Percentiles rank a stretch among this genome's conserved stretches.
Conservation (phyloP, 2,113 vertebrate genomes). For the Melanocharis versteri region DNA sequence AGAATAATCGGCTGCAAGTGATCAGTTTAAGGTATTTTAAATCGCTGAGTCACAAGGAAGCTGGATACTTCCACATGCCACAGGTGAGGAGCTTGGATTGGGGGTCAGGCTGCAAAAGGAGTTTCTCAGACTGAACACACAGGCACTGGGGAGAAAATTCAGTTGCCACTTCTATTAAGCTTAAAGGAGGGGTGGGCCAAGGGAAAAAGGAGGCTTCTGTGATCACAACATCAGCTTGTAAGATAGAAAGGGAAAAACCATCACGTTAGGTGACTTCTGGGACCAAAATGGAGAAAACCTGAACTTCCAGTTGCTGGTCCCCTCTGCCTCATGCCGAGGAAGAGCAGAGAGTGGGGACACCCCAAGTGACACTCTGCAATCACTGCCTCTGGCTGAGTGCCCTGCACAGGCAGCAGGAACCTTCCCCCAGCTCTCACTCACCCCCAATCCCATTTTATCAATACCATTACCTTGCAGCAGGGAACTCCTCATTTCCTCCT, state of each 20-base stretch:
- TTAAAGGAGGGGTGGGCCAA: neutral
- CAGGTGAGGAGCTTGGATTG: neutral
- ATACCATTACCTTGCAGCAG: neutral
- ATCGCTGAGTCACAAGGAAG: neutral
- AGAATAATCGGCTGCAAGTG: neutral
- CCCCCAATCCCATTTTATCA: neutral
- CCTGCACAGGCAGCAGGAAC: neutral
- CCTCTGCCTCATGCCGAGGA: neutral
- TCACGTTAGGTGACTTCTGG: neutral
- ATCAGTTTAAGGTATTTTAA: neutral
- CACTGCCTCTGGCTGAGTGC: neutral
- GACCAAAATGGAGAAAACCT: neutral
- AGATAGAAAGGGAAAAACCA: neutral
- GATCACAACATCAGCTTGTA: neutral
- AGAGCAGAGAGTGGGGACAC: neutral
- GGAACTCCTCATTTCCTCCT: neutral
- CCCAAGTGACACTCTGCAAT: neutral
- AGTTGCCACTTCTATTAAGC: neutral
- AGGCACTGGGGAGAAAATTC: neutral
- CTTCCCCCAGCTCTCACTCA: neutral
- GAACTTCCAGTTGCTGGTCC: neutral
- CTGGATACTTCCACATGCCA: neutral
- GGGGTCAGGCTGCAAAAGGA: neutral
- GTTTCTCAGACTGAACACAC: neutral
- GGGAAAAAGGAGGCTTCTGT: neutral